These are phyloP conservation scores for Anoncus sp. DNA, from an alignment of 2,888 invertebrate species.

Conservation along the genomic window DNA sequence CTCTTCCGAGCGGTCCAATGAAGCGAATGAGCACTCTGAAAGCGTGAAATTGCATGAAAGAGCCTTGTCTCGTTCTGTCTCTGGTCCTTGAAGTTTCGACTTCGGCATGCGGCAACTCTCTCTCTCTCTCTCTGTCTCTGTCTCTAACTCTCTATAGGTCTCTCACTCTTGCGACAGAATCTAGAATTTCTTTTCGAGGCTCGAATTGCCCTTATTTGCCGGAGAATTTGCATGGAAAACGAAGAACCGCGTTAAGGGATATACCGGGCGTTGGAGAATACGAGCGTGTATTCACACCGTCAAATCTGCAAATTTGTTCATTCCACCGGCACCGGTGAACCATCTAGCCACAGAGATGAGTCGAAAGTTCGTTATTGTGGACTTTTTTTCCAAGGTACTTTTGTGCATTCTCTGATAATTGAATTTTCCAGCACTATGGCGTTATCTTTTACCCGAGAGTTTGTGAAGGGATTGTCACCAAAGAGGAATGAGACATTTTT, in stretches of 20 bases:
- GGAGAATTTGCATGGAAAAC: slow-evolving; percentile 69
- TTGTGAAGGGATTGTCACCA: slow-evolving; percentile 3
- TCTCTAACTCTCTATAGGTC: slow-evolving; percentile 14
- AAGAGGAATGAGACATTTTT: neutral
- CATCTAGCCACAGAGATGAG: slow-evolving; percentile 51
- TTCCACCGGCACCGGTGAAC: no score
- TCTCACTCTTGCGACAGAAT: slow-evolving; percentile 31
- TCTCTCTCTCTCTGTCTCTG: slow-evolving; percentile 24
- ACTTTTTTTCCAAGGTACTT: slow-evolving; percentile 25
- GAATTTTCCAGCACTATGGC: slow-evolving; percentile 64
- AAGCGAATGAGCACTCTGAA: slow-evolving; percentile 65
- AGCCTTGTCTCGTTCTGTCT: slow-evolving; percentile 35
- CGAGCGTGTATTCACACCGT: slow-evolving; percentile 29
- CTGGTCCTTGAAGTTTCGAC: slow-evolving; percentile 64
- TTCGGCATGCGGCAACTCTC: slow-evolving; percentile 48
- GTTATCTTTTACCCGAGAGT: slow-evolving; percentile 22
- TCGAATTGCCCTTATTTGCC: slow-evolving; percentile 63
- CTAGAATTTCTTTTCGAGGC: slow-evolving; percentile 42
- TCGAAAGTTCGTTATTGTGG: slow-evolving; percentile 60
- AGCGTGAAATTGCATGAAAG: slow-evolving; percentile 67
- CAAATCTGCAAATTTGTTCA: slow-evolving; percentile 75
- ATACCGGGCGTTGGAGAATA: slow-evolving; percentile 46
- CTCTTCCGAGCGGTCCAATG: slow-evolving; percentile 64
- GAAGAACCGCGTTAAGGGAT: slow-evolving; percentile 47
- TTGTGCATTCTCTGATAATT: slow-evolving; percentile 69